phyloP scores from a whole-genome alignment of 2,113 vertebrate genomes.

The Syngnathus typhle region DNA sequence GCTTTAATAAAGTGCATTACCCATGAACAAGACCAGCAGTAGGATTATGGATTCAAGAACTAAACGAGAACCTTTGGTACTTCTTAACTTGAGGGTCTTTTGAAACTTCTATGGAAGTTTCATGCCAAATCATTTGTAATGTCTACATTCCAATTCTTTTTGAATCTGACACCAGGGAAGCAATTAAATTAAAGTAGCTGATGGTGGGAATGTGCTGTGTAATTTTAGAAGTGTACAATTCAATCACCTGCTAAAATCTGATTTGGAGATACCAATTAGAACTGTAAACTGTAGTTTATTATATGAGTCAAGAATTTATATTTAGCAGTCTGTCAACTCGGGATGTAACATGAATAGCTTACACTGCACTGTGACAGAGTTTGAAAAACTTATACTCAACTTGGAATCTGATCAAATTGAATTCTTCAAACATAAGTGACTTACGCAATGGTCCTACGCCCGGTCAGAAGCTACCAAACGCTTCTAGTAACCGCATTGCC shows the following conservation, averaged over 20 bases:
- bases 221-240: not conserved
- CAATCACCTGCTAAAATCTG: not conserved
- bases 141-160: slow-evolving; percentile 38
- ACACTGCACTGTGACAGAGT: not conserved
- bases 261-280: not conserved
- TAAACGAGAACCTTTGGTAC: slow-evolving; percentile 47
- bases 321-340: not conserved
- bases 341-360: not conserved
- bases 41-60: slow-evolving; percentile 60
- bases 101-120: slow-evolving; percentile 43
- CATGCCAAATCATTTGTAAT: slow-evolving; percentile 61
- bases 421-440: not conserved
- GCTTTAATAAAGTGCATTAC: slow-evolving; percentile 54
- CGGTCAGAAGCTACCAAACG: not conserved
- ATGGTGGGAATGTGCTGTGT: not conserved
- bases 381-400: not conserved
- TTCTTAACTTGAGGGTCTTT: slow-evolving; percentile 39
- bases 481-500: not conserved
- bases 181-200: not conserved
- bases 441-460: not conserved
- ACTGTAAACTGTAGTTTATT: not conserved
- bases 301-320: not conserved
- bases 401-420: not conserved
- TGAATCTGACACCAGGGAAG: slow-evolving; percentile 1
- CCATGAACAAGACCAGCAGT: slow-evolving; percentile 46